phyloP scores from a whole-genome alignment of 2,797 vertebrate species.

The Sibirionetta formosa region DNA sequence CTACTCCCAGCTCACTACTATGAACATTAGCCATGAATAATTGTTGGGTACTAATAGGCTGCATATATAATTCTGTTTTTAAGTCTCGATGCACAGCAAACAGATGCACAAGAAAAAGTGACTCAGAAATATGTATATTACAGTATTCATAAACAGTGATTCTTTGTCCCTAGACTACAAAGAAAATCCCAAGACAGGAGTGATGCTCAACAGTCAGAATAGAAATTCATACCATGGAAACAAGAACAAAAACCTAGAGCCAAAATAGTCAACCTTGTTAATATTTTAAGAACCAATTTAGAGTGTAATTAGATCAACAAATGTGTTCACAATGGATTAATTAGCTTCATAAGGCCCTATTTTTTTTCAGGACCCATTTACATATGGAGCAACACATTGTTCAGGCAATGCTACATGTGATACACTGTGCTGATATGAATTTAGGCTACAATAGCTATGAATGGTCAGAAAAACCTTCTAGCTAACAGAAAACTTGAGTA shows the following conservation, averaged over 20 bases:
- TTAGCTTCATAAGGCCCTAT: background rate
- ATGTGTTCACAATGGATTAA: background rate
- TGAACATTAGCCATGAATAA: background rate
- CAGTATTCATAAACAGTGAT: background rate
- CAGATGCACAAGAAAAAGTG: background rate
- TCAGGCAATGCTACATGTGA: background rate
- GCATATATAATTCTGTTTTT: background rate
- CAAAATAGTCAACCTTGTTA: rapidly evolving
- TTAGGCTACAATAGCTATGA: background rate
- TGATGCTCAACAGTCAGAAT: background rate
- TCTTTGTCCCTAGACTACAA: background rate
- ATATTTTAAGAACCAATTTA: background rate
- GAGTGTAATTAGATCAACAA: background rate
- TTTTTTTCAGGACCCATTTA: background rate
- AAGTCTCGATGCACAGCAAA: background rate
- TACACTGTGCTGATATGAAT: background rate
- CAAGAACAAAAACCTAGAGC: background rate
- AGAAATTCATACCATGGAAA: background rate
- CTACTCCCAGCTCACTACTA: background rate
- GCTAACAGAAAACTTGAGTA: background rate
- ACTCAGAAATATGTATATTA: background rate
- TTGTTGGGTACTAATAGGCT: background rate
- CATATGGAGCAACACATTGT: background rate
- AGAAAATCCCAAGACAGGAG: background rate
- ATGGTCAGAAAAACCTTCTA: background rate